Evolutionary conservation across 2,797 vertebrate genomes (phyloP), one percentile per base, ranked within the genome.

Genomic region (Amazona finschi): DNA sequence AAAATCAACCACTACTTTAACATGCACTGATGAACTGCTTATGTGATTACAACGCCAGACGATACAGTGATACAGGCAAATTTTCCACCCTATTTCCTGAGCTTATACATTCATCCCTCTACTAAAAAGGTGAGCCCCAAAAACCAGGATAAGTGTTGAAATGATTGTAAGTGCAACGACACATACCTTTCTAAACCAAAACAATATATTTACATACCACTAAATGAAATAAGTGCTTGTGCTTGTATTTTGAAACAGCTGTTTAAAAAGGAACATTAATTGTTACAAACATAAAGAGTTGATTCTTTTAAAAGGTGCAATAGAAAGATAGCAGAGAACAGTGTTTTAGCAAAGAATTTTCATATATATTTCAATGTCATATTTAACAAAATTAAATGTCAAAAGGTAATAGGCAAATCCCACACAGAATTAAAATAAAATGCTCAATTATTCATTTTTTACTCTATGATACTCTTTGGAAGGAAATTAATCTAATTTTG

Each of bases 41-140:
- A 76, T 89, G 92, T 89, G 85, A 95, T 96, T 94, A 93, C 86
- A 94, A 93, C 60, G 82, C 89, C 94, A 95, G 93, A 87, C 46
- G 33, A 89, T 72, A 90, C 82, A 76, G 78, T 12, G 9, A 95
- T 93, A 95, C 72, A 91, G 89, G 90, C 38, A 78, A 92, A 96
- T 97, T 97, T 98, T 97, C 96, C 96, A 97, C 96, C 95, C 97
- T 96, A 96, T 86, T 97, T 98, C 94, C 94, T 90, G 70, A 96
- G 75, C 90, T 90, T 89, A 72, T 66, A 17, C 49, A 62, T 78
- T 94, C 84, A 66, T 65, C 83, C 57, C 91, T 81, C 73, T 41
- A 77, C 62, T 78, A 33, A 86, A 96, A 95, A 97, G 90, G 95
- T 97, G 71, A 95, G 73, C 30, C 66, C 46, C 64, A 43, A n/a